Evolutionary conservation across 2,113 vertebrate genomes (phyloP).

Genomic region (Meriones unguiculatus): DNA sequence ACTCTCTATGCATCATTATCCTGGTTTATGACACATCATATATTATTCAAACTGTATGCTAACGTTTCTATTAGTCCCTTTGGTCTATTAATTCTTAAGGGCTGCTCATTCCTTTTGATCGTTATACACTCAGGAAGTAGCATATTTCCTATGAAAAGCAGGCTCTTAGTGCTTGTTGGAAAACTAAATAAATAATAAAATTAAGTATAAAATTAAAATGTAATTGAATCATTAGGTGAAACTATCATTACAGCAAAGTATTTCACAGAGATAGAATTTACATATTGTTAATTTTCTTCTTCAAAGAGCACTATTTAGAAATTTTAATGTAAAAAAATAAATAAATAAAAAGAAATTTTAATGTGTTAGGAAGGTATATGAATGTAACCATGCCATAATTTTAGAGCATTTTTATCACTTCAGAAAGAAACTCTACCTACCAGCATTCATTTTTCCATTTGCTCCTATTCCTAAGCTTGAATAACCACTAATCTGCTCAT

Average conservation of each 20-base stretch:
- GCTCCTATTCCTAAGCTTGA: neutral
- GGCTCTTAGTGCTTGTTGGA: slow-evolving; percentile 23
- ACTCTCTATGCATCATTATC: neutral
- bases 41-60: neutral
- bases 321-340: slow-evolving; percentile 28
- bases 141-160: neutral
- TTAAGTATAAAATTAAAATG: slow-evolving; percentile 29
- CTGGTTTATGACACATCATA: neutral
- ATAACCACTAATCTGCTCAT: neutral
- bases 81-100: neutral
- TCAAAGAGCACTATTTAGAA: neutral
- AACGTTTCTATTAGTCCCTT: neutral
- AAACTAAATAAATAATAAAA: slow-evolving; percentile 28
- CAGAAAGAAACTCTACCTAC: neutral
- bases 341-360: slow-evolving; percentile 41
- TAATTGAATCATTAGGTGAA: neutral
- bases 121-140: neutral
- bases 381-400: neutral
- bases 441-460: neutral
- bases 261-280: neutral
- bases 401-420: slow-evolving; percentile 21
- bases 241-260: neutral
- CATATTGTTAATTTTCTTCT: neutral
- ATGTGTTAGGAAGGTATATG: neutral
- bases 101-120: neutral